A percentile compares a stretch with the other conserved stretches of the same genome.
Conservation (phyloP, 1,140 invertebrate genomes). For the Pseudomyrmex sp. region DNA sequence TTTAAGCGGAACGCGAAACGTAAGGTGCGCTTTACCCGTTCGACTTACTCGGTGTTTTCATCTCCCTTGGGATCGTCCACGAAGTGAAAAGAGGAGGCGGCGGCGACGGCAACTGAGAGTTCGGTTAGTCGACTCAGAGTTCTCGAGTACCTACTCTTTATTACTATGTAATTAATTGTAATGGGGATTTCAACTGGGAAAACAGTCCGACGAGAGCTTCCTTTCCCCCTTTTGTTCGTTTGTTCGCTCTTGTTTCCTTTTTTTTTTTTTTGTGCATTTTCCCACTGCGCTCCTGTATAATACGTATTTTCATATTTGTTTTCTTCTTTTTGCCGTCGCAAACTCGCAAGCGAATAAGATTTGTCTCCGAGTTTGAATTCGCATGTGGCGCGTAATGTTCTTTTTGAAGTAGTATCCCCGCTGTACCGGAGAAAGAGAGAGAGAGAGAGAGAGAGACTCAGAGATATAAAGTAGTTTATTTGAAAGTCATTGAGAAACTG, state of each 20-base stretch:
- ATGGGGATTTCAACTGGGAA: constrained; percentile 62
- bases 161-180: constrained; percentile 73
- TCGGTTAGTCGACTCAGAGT: constrained; percentile 61
- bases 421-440: too few species aligned
- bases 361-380: constrained; percentile 51
- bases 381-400: constrained; percentile 51
- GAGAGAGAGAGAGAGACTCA: background rate
- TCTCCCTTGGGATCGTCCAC: constrained; percentile 49
- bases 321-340: constrained; percentile 19
- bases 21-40: constrained; percentile 66
- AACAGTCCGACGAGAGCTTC: constrained; percentile 36
- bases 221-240: constrained; percentile 35
- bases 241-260: constrained; percentile 41
- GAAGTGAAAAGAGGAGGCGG: constrained; percentile 38
- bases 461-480: constrained; percentile 6
- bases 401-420: constrained; percentile 31
- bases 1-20: constrained; percentile 65
- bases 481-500: constrained; percentile 40
- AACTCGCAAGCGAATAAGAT: constrained; percentile 52
- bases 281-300: constrained; percentile 50
- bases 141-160: constrained; percentile 66
- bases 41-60: constrained; percentile 57
- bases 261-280: constrained; percentile 22
- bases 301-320: constrained; percentile 58
- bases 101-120: constrained; percentile 53